Conservation (phyloP, 2,797 vertebrate species). For the Neopelma chrysocephalum region DNA sequence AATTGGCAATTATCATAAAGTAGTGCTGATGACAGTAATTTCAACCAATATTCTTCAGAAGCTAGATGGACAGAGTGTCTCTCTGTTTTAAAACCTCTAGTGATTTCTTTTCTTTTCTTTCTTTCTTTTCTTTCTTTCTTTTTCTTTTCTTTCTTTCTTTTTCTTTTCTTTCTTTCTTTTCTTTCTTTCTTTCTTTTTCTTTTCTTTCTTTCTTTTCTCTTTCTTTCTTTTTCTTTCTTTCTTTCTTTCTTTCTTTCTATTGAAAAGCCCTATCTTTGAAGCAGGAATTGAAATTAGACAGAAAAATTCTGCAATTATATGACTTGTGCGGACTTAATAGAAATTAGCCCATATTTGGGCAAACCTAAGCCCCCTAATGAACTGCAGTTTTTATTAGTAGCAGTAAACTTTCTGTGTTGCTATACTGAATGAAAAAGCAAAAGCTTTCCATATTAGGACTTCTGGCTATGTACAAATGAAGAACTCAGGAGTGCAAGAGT, state of each 20-base stretch:
- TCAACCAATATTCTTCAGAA: not conserved
- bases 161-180: too few species aligned
- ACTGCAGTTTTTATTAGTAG: not conserved
- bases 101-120: not conserved
- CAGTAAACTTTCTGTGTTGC: not conserved
- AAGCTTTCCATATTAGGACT: not conserved
- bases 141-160: too few species aligned
- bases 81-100: not conserved
- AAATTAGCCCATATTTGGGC: not conserved
- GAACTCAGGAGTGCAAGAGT: not conserved
- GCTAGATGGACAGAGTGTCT: not conserved
- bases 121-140: too few species aligned
- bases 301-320: not conserved
- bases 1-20: not conserved
- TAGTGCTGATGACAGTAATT: not conserved
- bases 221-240: too few species aligned
- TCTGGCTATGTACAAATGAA: not conserved
- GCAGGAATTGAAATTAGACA: not conserved
- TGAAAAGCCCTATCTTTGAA: not conserved
- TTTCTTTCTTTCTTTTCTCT: too few species aligned
- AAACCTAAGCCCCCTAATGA: not conserved
- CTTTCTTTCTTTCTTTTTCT: too few species aligned
- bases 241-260: too few species aligned
- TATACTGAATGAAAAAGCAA: not conserved
- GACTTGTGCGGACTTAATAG: not conserved